phyloP scores from a whole-genome alignment of 2,113 vertebrate genomes.

The Mionectes macconnelli region DNA sequence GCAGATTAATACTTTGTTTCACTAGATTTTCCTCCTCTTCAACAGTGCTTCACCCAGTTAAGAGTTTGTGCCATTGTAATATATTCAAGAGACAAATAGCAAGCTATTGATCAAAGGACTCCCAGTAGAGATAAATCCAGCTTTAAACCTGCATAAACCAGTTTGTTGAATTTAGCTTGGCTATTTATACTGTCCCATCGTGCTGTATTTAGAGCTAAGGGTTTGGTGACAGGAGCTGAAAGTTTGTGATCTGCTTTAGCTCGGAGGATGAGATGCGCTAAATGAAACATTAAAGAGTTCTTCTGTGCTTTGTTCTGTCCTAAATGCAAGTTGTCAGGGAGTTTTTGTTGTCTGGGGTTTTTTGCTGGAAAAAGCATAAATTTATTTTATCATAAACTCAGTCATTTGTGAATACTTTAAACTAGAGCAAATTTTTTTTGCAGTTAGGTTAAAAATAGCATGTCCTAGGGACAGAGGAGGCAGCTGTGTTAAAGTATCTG shows the following conservation, averaged over 20 bases:
- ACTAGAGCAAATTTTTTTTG: conserved; percentile 27
- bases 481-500: conserved; percentile 55
- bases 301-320: not conserved
- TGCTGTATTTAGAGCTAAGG: not conserved
- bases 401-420: conserved; percentile 52
- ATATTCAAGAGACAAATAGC: not conserved
- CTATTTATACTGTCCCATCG: not conserved
- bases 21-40: not conserved
- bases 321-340: conserved; percentile 20
- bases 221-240: not conserved
- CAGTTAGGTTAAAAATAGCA: conserved; percentile 49
- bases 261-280: conserved; percentile 33
- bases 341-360: not conserved
- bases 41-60: not conserved
- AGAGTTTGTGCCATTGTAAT: not conserved
- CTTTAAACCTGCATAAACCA: not conserved
- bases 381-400: conserved; percentile 13
- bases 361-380: conserved; percentile 16
- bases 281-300: conserved; percentile 31
- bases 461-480: conserved; percentile 52
- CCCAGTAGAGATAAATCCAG: not conserved
- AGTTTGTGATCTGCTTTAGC: conserved; percentile 12
- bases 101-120: not conserved
- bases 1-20: not conserved
- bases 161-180: not conserved